A percentile compares a stretch with the other conserved stretches of the same genome.
phyloP scores from a whole-genome alignment of 2,888 invertebrate genomes.

The Agrochola lota region DNA sequence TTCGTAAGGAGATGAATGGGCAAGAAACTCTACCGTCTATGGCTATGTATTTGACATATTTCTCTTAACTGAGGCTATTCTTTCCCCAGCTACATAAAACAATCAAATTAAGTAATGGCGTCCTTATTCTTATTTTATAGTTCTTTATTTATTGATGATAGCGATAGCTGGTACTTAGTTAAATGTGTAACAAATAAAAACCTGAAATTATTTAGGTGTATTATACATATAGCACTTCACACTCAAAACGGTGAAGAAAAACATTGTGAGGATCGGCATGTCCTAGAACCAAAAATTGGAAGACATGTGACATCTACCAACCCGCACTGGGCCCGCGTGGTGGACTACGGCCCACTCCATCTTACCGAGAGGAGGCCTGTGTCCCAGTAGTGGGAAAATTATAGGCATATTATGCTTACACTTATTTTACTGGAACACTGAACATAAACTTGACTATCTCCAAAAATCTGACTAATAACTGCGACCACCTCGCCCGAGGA shows the following conservation, averaged over 20 bases:
- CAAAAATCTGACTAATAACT: conserved; percentile 7
- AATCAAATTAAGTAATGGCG: conserved; percentile 14
- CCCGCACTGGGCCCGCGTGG: too few species aligned
- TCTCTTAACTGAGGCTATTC: conserved; percentile 12
- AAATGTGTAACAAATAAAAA: neutral
- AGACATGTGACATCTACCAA: too few species aligned
- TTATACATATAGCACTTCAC: too few species aligned
- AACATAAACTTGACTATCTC: neutral
- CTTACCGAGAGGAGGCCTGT: too few species aligned
- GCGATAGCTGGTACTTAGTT: neutral
- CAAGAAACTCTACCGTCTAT: conserved; percentile 1
- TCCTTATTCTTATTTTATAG: conserved; percentile 3
- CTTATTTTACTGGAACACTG: neutral
- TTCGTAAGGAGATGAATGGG: neutral
- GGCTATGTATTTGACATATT: conserved; percentile 12
- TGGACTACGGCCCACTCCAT: too few species aligned
- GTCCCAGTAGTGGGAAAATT: too few species aligned
- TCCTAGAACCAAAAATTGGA: too few species aligned
- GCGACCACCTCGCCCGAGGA: neutral
- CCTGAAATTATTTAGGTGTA: neutral
- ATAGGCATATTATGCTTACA: too few species aligned
- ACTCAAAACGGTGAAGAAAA: too few species aligned
- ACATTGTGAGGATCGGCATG: too few species aligned
- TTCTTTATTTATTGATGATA: conserved; percentile 3
- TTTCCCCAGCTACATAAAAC: conserved; percentile 10